Conservation (phyloP, 2,797 vertebrate genomes). For the Myiothlypis coronata region DNA sequence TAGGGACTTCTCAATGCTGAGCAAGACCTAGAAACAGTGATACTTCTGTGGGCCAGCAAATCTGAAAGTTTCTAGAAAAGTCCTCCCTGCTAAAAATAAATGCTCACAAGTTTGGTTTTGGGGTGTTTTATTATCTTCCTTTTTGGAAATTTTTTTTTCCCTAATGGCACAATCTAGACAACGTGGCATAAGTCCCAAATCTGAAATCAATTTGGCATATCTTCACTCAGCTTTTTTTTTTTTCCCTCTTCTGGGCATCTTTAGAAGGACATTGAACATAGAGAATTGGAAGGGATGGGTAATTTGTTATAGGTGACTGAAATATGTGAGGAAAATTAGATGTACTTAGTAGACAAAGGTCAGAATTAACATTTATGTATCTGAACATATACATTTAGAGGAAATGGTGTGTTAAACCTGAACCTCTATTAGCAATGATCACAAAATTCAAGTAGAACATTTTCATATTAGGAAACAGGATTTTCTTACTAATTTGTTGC, state of each 20-base stretch:
- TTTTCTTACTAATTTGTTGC: neutral
- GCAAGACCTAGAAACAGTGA: neutral
- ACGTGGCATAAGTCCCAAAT: neutral
- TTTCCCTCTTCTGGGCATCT: neutral
- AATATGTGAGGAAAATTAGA: constrained; percentile 37
- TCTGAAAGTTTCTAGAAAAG: neutral
- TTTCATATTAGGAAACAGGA: neutral
- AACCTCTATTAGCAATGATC: constrained; percentile 20
- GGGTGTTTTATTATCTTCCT: neutral
- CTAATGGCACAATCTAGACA: neutral
- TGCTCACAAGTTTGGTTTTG: neutral
- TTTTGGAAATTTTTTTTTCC: neutral
- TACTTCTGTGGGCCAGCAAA: neutral
- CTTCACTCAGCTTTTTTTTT: neutral
- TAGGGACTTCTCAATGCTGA: neutral
- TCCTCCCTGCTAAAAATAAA: neutral
- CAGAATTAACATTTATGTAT: constrained; percentile 61
- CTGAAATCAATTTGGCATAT: neutral
- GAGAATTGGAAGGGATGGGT: neutral
- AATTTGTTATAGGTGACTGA: constrained; percentile 34
- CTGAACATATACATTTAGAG: constrained; percentile 35
- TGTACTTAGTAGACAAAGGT: constrained; percentile 54
- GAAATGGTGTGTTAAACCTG: constrained; percentile 47
- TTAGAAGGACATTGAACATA: neutral
- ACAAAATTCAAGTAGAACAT: constrained; percentile 32